Evolutionary conservation across 1,140 invertebrate genomes (phyloP).

Genomic region (Venustaconcha ellipsiformis): DNA sequence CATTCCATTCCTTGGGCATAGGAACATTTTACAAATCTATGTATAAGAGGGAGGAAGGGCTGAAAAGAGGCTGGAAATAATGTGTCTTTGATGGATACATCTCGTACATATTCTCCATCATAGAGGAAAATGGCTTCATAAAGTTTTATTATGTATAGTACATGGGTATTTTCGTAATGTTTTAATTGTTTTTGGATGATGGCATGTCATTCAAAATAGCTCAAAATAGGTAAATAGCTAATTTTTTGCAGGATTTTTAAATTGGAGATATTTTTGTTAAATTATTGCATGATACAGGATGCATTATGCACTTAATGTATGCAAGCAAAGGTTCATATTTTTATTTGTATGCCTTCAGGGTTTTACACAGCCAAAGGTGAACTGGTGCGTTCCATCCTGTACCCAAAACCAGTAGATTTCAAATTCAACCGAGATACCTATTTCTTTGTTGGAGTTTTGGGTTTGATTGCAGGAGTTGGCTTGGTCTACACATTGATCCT

Average conservation of each 20-base stretch:
- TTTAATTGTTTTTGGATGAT: too few relatives aligned
- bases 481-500: constrained; percentile 86
- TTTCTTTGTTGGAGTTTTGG: constrained; percentile 88
- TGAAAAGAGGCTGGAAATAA: too few relatives aligned
- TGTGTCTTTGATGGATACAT: too few relatives aligned
- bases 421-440: constrained; percentile 93
- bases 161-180: too few relatives aligned
- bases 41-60: too few relatives aligned
- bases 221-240: background rate
- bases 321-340: background rate
- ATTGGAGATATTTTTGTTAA: background rate
- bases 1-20: too few relatives aligned
- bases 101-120: too few relatives aligned
- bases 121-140: too few relatives aligned
- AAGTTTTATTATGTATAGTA: too few relatives aligned
- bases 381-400: constrained; percentile 91
- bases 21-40: too few relatives aligned
- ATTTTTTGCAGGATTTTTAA: background rate
- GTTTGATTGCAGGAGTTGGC: constrained; percentile 80
- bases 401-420: constrained; percentile 91
- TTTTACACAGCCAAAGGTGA: constrained; percentile 92
- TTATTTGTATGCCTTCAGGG: constrained; percentile 68
- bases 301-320: background rate
- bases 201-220: background rate
- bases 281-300: background rate